Conservation (phyloP, 2,888 invertebrate genomes). For the Arctia plantaginis region DNA sequence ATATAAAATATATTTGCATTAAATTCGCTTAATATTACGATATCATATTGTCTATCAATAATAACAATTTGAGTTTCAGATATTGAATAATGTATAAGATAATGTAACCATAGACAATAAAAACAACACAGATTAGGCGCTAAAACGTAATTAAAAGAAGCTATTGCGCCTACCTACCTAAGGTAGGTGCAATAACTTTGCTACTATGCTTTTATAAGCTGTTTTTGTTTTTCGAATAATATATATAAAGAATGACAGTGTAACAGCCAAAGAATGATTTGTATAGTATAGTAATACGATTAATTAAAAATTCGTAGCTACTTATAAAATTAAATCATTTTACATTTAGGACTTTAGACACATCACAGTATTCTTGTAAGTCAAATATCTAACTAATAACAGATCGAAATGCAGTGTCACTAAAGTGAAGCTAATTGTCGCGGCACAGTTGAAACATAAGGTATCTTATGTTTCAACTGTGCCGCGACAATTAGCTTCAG, state of each 20-base stretch:
- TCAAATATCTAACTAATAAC: background rate
- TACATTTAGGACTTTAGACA: background rate
- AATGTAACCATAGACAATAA: background rate
- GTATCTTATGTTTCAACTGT: background rate
- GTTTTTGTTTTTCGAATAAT: no score
- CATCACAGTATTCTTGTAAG: background rate
- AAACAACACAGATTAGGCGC: background rate
- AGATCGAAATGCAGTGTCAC: background rate
- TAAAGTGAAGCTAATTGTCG: no score
- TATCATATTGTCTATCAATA: constrained; percentile 31
- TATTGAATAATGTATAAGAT: constrained; percentile 10
- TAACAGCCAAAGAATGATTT: background rate
- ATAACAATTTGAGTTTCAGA: constrained; percentile 32
- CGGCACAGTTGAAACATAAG: no score
- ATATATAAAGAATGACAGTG: no score
- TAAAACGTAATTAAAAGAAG: background rate
- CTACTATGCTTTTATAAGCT: no score
- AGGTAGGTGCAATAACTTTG: no score
- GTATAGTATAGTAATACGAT: background rate
- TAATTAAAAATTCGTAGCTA: background rate
- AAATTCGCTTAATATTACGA: constrained; percentile 50
- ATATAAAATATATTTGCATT: constrained; percentile 54
- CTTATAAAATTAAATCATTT: background rate
- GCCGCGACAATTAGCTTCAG: background rate
- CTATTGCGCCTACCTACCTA: no score